A percentile compares a stretch with the other conserved stretches of the same genome.
These are phyloP conservation scores for Diarsia dahlii DNA, from an alignment of 2,888 invertebrate genomes.

Conservation along the genomic window DNA sequence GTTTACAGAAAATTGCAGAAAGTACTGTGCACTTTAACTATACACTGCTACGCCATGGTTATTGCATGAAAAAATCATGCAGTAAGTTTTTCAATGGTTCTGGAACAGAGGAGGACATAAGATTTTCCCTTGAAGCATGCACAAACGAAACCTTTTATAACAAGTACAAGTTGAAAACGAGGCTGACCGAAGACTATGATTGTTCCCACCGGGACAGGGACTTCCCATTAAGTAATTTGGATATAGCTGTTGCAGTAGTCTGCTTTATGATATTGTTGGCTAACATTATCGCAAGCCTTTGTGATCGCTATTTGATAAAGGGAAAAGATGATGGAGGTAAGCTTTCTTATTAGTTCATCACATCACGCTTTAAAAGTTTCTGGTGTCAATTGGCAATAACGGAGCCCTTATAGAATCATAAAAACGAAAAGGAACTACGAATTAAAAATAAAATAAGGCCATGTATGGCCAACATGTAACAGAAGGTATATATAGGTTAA, in stretches of 20 bases:
- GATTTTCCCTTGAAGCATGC: conserved; percentile 54
- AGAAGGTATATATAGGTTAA: too few relatives aligned
- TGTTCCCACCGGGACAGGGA: conserved; percentile 40
- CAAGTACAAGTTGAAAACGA: conserved; percentile 54
- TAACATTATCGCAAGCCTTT: conserved; percentile 56
- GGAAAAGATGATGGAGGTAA: conserved; percentile 15
- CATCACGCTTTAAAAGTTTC: neutral
- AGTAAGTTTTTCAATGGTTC: conserved; percentile 64
- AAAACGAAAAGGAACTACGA: too few relatives aligned
- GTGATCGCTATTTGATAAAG: conserved; percentile 26
- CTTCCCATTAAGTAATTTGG: conserved; percentile 30
- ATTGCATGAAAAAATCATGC: conserved; percentile 80
- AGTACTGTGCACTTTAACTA: conserved; percentile 81
- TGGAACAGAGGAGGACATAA: conserved; percentile 23
- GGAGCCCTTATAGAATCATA: neutral
- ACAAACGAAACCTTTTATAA: conserved; percentile 55
- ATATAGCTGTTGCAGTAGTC: conserved; percentile 8
- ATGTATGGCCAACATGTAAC: too few relatives aligned
- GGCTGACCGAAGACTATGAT: conserved; percentile 27
- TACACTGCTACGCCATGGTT: conserved; percentile 79
- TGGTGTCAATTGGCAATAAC: neutral
- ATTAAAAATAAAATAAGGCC: too few relatives aligned
- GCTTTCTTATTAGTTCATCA: neutral
- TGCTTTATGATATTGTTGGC: conserved; percentile 35
- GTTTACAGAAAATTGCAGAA: conserved; percentile 80